Evolutionary conservation across 2,113 vertebrate genomes (phyloP).

Genomic region (Microcebus lehilahytsara): DNA sequence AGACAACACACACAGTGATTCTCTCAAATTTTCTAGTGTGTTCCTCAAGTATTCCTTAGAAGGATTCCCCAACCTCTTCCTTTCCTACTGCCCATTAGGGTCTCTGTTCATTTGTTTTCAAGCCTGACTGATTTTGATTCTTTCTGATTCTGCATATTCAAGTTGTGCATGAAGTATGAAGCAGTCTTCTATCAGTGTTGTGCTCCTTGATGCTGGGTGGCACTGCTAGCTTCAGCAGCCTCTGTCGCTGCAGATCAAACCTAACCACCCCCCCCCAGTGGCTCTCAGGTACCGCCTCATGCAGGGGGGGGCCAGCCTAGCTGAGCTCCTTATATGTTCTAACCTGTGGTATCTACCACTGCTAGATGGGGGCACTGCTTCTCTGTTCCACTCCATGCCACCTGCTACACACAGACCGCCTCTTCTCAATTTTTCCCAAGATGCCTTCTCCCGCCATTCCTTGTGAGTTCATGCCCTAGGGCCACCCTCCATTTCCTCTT

Average conservation of each 20-base stretch:
- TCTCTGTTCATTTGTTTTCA: not conserved
- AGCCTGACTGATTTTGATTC: not conserved
- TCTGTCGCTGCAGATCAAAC: not conserved
- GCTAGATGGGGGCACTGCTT: not conserved
- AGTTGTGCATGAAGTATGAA: not conserved
- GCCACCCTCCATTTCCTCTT: not conserved
- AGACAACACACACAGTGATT: not conserved
- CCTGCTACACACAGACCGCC: fast-evolving
- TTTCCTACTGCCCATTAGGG: not conserved
- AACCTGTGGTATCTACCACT: not conserved
- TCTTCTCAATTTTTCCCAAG: not conserved
- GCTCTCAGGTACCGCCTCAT: not conserved
- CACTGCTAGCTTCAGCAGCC: not conserved
- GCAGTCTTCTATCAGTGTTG: not conserved
- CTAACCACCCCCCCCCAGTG: not conserved
- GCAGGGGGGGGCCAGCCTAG: not conserved
- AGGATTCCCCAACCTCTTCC: not conserved
- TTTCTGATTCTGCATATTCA: not conserved
- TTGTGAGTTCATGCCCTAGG: not conserved
- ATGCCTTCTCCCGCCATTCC: not conserved
- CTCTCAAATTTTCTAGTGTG: not conserved
- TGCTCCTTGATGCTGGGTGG: too few species aligned
- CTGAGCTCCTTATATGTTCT: not conserved
- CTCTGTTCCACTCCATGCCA: not conserved
- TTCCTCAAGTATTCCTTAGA: not conserved